phyloP scores from a whole-genome alignment of 2,888 invertebrate species.

The Sesamia inferens region DNA sequence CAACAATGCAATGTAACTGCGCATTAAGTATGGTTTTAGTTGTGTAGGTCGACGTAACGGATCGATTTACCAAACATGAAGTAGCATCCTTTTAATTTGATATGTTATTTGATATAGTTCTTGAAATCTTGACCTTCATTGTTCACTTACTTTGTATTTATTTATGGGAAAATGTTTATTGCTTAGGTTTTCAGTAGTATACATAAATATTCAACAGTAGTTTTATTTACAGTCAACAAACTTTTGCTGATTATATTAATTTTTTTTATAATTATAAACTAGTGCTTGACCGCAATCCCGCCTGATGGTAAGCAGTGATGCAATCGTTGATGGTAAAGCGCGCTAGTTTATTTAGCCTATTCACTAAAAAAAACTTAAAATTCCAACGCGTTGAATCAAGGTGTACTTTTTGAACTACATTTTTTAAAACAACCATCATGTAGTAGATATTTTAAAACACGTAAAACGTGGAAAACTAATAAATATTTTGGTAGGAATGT shows the following conservation, averaged over 20 bases:
- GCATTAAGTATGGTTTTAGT: constrained; percentile 24
- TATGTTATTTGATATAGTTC: constrained; percentile 8
- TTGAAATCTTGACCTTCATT: constrained; percentile 10
- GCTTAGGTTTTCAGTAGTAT: background rate
- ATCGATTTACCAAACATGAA: constrained; percentile 40
- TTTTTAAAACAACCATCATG: constrained; percentile 15
- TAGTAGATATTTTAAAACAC: constrained; percentile 24
- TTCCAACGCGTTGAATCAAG: constrained; percentile 13
- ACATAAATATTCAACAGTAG: background rate
- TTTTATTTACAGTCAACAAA: constrained; percentile 12
- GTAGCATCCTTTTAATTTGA: constrained; percentile 20
- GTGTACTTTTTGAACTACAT: constrained; percentile 1
- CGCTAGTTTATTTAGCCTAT: no score
- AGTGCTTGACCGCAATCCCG: no score
- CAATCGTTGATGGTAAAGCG: no score
- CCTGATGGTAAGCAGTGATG: no score
- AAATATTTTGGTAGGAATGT: background rate
- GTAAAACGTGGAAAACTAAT: background rate
- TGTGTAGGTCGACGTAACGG: constrained; percentile 30
- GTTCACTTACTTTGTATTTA: background rate
- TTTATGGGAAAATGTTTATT: background rate
- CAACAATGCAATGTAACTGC: constrained; percentile 56
- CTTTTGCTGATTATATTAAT: no score
- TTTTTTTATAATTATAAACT: no score
- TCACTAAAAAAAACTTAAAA: no score